A percentile compares a stretch with the other conserved stretches of the same genome.
Conservation (phyloP, 2,888 invertebrate species). For the Apotomis betuletana region DNA sequence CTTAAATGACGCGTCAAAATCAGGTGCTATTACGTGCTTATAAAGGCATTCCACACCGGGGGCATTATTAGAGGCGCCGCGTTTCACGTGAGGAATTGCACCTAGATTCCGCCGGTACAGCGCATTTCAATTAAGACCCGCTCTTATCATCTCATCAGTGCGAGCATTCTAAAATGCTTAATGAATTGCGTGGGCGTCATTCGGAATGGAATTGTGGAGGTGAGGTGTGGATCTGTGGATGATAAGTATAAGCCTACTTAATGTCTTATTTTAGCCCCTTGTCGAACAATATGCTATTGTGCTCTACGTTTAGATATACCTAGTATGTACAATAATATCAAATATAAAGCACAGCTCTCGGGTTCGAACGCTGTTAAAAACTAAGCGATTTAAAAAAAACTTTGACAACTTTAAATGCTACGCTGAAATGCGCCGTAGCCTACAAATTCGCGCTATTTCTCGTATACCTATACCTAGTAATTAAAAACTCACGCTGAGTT, state of each 20-base stretch:
- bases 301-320: too few species aligned
- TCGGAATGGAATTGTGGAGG: too few species aligned
- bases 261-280: too few species aligned
- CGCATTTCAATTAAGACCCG: conserved; percentile 28
- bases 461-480: conserved; percentile 44
- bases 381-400: background rate
- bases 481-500: conserved; percentile 60
- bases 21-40: background rate
- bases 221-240: too few species aligned
- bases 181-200: too few species aligned
- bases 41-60: conserved; percentile 11
- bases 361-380: too few species aligned
- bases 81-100: conserved; percentile 23
- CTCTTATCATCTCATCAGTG: conserved; percentile 12
- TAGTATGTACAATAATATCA: too few species aligned
- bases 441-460: background rate
- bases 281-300: too few species aligned
- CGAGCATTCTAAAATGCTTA: conserved; percentile 14
- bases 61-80: conserved; percentile 14
- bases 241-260: too few species aligned
- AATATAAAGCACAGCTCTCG: too few species aligned
- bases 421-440: background rate
- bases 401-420: background rate
- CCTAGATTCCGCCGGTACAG: conserved; percentile 28
- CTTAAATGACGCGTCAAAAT: too few species aligned